Evolutionary conservation across 2,113 vertebrate genomes (phyloP).

Genomic region (Coturnix japonica): DNA sequence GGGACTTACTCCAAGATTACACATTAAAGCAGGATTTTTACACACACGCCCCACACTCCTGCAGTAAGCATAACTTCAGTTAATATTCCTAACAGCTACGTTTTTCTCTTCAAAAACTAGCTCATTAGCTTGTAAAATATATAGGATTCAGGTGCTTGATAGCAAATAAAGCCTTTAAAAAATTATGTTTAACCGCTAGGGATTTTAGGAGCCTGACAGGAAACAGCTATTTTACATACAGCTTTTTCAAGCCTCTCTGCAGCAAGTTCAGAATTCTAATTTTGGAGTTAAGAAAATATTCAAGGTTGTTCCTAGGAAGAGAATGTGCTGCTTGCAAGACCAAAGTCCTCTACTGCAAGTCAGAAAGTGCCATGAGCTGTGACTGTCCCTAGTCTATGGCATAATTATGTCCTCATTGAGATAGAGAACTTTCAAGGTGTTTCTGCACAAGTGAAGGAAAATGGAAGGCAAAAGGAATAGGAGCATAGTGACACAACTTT

Average conservation of each 20-base stretch:
- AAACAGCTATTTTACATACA: background rate
- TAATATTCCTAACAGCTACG: slow-evolving; percentile 34
- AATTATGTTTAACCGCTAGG: background rate
- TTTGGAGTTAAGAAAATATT: background rate
- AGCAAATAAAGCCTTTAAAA: slow-evolving; percentile 61
- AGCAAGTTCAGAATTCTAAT: slow-evolving; percentile 50
- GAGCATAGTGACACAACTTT: background rate
- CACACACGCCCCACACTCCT: background rate
- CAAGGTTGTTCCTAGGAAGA: background rate
- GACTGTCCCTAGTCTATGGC: background rate
- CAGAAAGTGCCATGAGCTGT: background rate
- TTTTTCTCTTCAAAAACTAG: slow-evolving; percentile 35
- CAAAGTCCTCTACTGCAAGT: background rate
- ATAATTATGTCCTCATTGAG: background rate
- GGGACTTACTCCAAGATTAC: slow-evolving; percentile 43
- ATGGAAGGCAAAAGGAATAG: background rate
- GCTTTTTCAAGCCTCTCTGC: background rate
- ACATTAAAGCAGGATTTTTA: slow-evolving; percentile 18
- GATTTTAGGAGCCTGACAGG: slow-evolving; percentile 39
- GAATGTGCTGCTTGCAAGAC: background rate
- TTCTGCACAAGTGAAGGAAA: background rate
- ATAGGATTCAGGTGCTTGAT: slow-evolving; percentile 45
- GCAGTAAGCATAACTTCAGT: background rate
- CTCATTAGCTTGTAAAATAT: slow-evolving; percentile 46
- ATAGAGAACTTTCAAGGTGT: background rate